Base-by-base conservation (phyloP, 2,113 vertebrate genomes). In the Empidonax traillii region DNA sequence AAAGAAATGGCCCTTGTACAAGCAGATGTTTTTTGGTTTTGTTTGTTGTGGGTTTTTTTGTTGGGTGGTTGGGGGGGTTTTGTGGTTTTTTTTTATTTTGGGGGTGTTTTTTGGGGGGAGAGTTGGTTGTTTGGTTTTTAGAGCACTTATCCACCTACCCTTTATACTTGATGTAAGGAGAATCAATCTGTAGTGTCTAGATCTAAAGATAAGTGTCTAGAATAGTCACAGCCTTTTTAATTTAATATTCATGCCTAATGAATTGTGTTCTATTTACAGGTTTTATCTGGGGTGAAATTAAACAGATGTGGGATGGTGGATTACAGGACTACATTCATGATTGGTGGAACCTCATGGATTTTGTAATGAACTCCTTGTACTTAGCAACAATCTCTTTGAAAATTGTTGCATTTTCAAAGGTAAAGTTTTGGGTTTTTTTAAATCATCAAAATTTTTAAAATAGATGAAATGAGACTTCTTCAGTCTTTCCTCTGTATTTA, bases 341-440 rank as follows among this genome's bases (percentile, higher is more conserved):
- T 53, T 99, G 99, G 99, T 99, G 99, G 99, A 99, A 99, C 87
- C 98, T 99, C 43, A 99, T 99, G 99, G 99, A 99, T 97, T 99
- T 99, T 94, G 99, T 99, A 78, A 99, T 99, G 99, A 99, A 99
- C 95, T 98, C 99, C 68, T 97, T 99, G 94, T 99, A 99, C 89
- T 97, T 99, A 94, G 99, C 99, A 94, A 99, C 99, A 83, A 99
- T 99, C 94, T 99, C 99, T 66, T 97, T 99, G 84, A 99, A 99
- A 98, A 98, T 99, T 61, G 99, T 99, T 89, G 99, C 99, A 28
- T 99, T 98, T 97, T 88, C 97, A 58, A 99, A 99, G 99, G 99
- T 99, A 99, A 98, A 82, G 46, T 21, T 47, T 47, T 43, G 44
- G 5, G 43, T 62, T 72, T 27, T 20, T 13, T 27, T 14, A 62